Percentiles rank a stretch among this genome's conserved stretches.
These are phyloP conservation scores for Cenopis cana DNA, from an alignment of 2,888 invertebrate genomes.

Conservation along the genomic window DNA sequence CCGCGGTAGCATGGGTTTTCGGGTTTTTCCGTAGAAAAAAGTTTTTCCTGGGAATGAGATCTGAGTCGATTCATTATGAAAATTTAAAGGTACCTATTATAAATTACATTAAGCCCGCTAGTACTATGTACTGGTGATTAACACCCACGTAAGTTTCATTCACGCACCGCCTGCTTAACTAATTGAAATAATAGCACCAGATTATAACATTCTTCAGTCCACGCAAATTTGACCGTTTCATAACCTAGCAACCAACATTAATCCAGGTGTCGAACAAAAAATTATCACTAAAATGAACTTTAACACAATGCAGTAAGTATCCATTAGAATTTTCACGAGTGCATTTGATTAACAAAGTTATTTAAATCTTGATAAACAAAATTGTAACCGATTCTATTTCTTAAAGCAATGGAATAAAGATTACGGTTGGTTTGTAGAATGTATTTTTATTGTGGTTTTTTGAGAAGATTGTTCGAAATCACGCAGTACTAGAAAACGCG, in stretches of 20 bases:
- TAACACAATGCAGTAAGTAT: neutral
- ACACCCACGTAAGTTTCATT: slow-evolving; percentile 10
- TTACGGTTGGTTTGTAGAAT: neutral
- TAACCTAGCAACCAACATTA: neutral
- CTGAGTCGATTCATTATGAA: too few relatives aligned
- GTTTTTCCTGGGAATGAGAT: too few relatives aligned
- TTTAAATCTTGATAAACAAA: neutral
- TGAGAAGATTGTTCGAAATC: slow-evolving; percentile 28
- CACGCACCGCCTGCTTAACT: slow-evolving; percentile 17
- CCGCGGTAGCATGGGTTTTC: too few relatives aligned
- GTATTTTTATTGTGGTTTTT: neutral
- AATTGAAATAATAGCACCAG: slow-evolving; percentile 20
- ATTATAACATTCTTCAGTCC: slow-evolving; percentile 26
- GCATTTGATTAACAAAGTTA: slow-evolving; percentile 9
- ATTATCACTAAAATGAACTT: slow-evolving; percentile 1
- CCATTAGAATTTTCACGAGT: neutral
- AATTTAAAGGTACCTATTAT: too few relatives aligned
- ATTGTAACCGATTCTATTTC: neutral
- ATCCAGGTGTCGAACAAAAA: neutral
- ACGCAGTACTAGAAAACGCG: slow-evolving; percentile 32
- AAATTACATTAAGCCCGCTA: neutral
- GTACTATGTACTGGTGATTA: neutral
- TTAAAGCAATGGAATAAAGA: neutral
- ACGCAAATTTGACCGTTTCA: slow-evolving; percentile 25
- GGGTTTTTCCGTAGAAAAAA: too few relatives aligned